These are phyloP conservation scores for Laticauda colubrina DNA, from an alignment of 2,113 vertebrate species.

Conservation along the genomic window DNA sequence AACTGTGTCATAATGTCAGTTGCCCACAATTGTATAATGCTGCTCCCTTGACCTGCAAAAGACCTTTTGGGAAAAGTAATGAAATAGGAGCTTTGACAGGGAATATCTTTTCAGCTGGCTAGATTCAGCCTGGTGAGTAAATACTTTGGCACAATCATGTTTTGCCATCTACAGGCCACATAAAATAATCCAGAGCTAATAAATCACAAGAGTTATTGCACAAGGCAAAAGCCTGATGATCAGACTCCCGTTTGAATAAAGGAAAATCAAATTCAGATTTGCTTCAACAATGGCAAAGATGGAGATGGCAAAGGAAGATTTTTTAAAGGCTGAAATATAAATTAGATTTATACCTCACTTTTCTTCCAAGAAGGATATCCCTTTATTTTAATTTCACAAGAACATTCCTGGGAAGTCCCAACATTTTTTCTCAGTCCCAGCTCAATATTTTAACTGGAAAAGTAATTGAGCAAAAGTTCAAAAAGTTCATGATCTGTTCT, in stretches of 20 bases:
- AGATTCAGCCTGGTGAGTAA: constrained; percentile 3
- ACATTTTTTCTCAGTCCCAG: background rate
- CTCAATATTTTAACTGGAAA: background rate
- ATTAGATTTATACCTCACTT: background rate
- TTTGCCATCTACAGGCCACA: background rate
- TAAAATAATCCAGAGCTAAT: constrained; percentile 64
- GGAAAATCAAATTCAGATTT: constrained; percentile 42
- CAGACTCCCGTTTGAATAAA: constrained; percentile 40
- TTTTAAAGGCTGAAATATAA: background rate
- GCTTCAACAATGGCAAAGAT: constrained; percentile 44
- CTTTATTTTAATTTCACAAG: background rate
- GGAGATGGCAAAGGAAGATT: constrained; percentile 34
- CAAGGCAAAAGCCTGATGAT: constrained; percentile 33
- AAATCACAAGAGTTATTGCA: constrained; percentile 54
- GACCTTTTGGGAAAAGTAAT: constrained; percentile 52
- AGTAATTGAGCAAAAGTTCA: background rate
- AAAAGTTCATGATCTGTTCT: no score
- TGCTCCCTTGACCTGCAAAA: constrained; percentile 54
- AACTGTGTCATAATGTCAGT: constrained; percentile 42
- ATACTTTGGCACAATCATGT: background rate
- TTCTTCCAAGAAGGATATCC: background rate
- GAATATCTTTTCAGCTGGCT: constrained; percentile 48
- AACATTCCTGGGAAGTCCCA: background rate
- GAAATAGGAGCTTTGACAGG: constrained; percentile 50
- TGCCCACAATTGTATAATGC: constrained; percentile 42